phyloP scores from a whole-genome alignment of 1,140 invertebrate genomes.

The Doryteuthis pealeii region DNA sequence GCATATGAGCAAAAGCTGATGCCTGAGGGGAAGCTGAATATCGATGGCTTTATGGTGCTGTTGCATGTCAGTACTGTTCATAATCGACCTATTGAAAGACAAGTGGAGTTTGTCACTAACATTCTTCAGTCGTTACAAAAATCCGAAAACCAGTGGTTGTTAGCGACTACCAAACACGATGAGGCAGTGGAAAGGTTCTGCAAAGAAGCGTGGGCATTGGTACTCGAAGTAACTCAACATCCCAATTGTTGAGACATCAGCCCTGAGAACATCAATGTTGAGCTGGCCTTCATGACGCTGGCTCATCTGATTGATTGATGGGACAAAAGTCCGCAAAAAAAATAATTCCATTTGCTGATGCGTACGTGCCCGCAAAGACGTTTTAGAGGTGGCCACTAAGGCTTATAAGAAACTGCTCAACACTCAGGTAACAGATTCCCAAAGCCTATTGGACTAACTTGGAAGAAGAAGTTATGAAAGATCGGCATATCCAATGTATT shows the following conservation, averaged over 20 bases:
- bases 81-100: constrained; percentile 76
- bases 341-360: constrained; percentile 85
- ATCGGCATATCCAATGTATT: constrained; percentile 86
- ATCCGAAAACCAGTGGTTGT: constrained; percentile 87
- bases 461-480: constrained; percentile 83
- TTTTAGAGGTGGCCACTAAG: constrained; percentile 70
- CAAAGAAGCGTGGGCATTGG: constrained; percentile 84
- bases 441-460: constrained; percentile 83
- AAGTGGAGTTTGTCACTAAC: constrained; percentile 55
- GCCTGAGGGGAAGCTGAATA: constrained; percentile 87
- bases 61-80: constrained; percentile 91
- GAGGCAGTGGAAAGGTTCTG: constrained; percentile 86
- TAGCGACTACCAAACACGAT: constrained; percentile 96
- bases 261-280: constrained; percentile 97
- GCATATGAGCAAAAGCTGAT: constrained; percentile 93
- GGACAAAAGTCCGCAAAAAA: constrained; percentile 68
- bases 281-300: constrained; percentile 87
- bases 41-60: constrained; percentile 96
- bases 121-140: constrained; percentile 56
- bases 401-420: constrained; percentile 51
- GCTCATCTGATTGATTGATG: constrained; percentile 92
- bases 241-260: constrained; percentile 89
- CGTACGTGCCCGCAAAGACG: constrained; percentile 82
- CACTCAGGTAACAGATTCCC: constrained; percentile 70
- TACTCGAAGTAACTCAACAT: constrained; percentile 86